These are phyloP conservation scores for Rhizomys pruinosus DNA, from an alignment of 2,113 vertebrate species.

Conservation along the genomic window DNA sequence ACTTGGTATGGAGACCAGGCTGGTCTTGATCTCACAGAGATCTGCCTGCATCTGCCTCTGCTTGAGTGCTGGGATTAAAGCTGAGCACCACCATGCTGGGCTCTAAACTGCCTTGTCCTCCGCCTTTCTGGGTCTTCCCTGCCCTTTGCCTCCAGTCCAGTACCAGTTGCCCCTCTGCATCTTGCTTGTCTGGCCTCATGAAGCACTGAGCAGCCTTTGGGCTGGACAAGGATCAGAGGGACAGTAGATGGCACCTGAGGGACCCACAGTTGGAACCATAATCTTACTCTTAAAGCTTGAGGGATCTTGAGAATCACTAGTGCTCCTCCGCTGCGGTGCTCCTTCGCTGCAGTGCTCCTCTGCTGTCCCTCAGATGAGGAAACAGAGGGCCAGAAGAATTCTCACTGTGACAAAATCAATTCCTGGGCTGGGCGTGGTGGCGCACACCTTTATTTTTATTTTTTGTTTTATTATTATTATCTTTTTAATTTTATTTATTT, in stretches of 20 bases:
- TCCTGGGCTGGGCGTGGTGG: too few species aligned
- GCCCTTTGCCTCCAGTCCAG: not conserved
- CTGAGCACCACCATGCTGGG: too few species aligned
- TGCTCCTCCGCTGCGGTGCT: accelerated
- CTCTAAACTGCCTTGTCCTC: not conserved
- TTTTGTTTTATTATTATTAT: too few species aligned
- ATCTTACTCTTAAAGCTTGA: not conserved
- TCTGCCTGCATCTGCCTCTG: too few species aligned
- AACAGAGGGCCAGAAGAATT: not conserved
- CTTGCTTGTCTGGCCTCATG: not conserved
- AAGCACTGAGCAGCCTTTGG: not conserved
- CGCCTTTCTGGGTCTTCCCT: not conserved
- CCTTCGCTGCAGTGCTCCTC: too few species aligned
- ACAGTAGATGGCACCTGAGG: not conserved
- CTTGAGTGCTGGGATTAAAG: too few species aligned
- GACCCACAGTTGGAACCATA: not conserved
- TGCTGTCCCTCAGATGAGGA: not conserved
- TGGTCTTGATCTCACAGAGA: too few species aligned
- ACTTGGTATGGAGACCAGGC: too few species aligned
- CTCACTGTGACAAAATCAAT: not conserved
- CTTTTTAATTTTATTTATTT: too few species aligned
- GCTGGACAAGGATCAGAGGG: not conserved
- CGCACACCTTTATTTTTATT: too few species aligned
- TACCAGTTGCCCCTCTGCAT: not conserved
- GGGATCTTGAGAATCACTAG: not conserved